phyloP scores from a whole-genome alignment of 2,113 vertebrate species.

The Nematolebias whitei region DNA sequence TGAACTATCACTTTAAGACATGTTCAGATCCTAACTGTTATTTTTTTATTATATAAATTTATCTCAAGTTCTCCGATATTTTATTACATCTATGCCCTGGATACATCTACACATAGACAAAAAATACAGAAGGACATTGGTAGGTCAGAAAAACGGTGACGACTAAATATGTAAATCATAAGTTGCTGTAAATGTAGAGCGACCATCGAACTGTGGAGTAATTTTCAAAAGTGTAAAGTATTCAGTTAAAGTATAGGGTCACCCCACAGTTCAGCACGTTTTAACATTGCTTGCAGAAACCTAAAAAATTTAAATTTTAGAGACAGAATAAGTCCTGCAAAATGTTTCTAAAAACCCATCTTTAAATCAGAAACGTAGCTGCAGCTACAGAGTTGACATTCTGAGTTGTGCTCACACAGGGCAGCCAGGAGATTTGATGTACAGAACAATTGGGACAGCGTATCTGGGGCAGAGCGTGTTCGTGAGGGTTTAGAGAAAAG shows the following conservation, averaged over 20 bases:
- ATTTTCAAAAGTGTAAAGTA: no score
- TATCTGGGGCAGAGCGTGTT: slow-evolving; percentile 52
- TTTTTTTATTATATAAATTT: no score
- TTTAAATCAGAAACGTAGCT: neutral
- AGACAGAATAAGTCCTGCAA: neutral
- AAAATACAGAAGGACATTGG: neutral
- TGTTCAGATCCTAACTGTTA: no score
- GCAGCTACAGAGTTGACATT: neutral
- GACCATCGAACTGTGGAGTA: neutral
- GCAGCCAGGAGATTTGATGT: slow-evolving; percentile 37
- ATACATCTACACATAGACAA: neutral
- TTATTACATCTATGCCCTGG: no score
- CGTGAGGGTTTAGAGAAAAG: slow-evolving; percentile 10
- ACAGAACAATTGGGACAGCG: slow-evolving; percentile 57
- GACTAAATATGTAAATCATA: slow-evolving; percentile 3
- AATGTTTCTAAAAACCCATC: neutral
- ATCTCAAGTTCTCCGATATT: no score
- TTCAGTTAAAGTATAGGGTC: neutral
- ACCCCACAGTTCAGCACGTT: slow-evolving; percentile 4
- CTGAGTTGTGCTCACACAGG: slow-evolving; percentile 37
- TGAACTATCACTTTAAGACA: no score
- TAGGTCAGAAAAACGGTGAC: neutral
- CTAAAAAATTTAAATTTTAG: no score
- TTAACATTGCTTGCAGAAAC: neutral
- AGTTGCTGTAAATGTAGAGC: neutral